Conservation (phyloP, 2,113 vertebrate genomes). For the Columba livia region DNA sequence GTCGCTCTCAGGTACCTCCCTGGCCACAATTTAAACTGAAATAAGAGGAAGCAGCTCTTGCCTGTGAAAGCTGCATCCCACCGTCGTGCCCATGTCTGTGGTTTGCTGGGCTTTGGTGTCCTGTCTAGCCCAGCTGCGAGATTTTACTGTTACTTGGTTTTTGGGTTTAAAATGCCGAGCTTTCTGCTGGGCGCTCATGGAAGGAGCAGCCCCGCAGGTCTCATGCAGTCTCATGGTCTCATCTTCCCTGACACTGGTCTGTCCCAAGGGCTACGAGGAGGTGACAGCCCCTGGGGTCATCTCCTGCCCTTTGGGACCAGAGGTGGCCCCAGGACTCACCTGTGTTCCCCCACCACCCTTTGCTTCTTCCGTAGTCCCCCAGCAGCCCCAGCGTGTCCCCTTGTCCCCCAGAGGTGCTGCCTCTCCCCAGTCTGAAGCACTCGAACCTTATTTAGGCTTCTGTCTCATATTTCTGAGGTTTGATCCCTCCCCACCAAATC, state of each 20-base stretch:
- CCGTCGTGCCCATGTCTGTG: fast-evolving
- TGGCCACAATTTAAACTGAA: not conserved
- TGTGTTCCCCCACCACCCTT: not conserved
- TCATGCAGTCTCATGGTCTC: fast-evolving
- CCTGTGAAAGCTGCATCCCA: not conserved
- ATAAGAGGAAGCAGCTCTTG: not conserved
- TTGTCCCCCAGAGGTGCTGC: not conserved
- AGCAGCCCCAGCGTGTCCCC: not conserved
- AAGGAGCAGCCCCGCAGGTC: not conserved
- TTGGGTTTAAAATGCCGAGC: not conserved
- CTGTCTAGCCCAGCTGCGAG: not conserved
- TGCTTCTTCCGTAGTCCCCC: not conserved
- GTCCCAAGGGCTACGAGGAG: not conserved
- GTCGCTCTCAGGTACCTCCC: not conserved
- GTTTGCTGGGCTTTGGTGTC: not conserved
- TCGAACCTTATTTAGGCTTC: not conserved
- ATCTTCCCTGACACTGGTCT: not conserved
- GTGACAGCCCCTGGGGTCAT: fast-evolving
- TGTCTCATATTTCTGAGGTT: not conserved
- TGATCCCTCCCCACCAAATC: not conserved
- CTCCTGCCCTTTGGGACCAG: not conserved
- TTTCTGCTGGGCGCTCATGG: not conserved
- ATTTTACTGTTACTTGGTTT: not conserved
- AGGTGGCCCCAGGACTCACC: not conserved
- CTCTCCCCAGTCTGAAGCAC: fast-evolving